Percentiles rank a stretch among this genome's conserved stretches.
phyloP scores from a whole-genome alignment of 2,888 invertebrate species.

The Gnatocerus cornutus region DNA sequence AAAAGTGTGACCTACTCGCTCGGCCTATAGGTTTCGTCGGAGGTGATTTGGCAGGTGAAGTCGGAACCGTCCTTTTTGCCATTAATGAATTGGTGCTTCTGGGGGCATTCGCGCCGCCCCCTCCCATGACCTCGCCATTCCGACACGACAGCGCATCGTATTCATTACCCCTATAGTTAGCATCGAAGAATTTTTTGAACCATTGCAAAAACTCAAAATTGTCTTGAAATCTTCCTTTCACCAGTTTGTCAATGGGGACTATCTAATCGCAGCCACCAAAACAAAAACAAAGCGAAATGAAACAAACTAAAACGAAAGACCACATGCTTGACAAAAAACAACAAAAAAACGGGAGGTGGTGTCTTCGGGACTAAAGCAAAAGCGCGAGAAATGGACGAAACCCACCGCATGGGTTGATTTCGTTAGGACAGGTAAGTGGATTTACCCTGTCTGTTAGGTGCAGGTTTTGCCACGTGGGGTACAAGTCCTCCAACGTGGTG shows the following conservation, averaged over 20 bases:
- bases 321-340: conserved; percentile 32
- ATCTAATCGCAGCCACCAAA: conserved; percentile 78
- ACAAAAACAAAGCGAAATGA: conserved; percentile 60
- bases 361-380: conserved; percentile 27
- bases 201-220: conserved; percentile 99
- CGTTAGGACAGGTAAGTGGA: conserved; percentile 21
- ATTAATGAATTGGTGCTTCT: conserved; percentile 70
- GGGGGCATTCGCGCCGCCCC: conserved; percentile 78
- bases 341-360: conserved; percentile 33
- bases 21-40: conserved; percentile 65
- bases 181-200: conserved; percentile 99
- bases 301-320: conserved; percentile 47
- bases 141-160: conserved; percentile 93
- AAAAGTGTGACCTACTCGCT: conserved; percentile 64
- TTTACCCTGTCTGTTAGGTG: conserved; percentile 60
- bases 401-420: conserved; percentile 29
- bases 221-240: conserved; percentile 99
- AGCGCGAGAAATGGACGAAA: conserved; percentile 31
- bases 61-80: conserved; percentile 68
- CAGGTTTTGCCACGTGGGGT: conserved; percentile 59
- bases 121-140: conserved; percentile 89
- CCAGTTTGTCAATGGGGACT: conserved; percentile 94
- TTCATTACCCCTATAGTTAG: conserved; percentile 96
- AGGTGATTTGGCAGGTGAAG: conserved; percentile 56
- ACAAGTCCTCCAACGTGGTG: conserved; percentile 58